Conservation (phyloP, 1,140 invertebrate species). For the Drosophila leontia region DNA sequence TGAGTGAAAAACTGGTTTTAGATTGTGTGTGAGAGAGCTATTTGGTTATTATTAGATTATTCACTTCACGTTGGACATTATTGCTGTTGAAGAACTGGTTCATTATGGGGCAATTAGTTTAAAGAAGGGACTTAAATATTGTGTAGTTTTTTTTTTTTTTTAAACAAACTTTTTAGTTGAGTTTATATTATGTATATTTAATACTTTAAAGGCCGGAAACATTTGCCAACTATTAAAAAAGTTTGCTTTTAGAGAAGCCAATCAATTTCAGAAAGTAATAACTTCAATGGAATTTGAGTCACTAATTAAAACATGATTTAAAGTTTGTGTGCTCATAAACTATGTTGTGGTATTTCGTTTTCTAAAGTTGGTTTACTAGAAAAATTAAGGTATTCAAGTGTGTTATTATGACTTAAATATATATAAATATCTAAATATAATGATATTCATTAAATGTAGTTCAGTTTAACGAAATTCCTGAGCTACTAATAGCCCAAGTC, state of each 20-base stretch:
- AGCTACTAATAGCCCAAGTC: neutral
- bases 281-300: conserved; percentile 6
- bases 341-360: neutral
- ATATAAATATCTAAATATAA: neutral
- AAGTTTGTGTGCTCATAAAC: neutral
- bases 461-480: conserved; percentile 3
- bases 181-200: neutral
- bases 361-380: neutral
- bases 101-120: conserved; percentile 13
- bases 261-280: neutral
- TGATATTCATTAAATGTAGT: neutral
- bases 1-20: conserved; percentile 24
- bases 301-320: conserved; percentile 1
- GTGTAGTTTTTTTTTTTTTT: neutral
- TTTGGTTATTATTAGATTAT: conserved; percentile 29
- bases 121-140: conserved; percentile 9
- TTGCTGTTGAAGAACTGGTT: conserved; percentile 29
- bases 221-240: neutral
- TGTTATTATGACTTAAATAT: neutral
- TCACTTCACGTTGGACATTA: conserved; percentile 8
- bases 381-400: neutral
- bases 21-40: conserved; percentile 2
- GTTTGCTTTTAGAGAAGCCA: neutral
- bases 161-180: neutral
- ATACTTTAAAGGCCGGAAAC: neutral